Percentiles rank a stretch among this genome's conserved stretches.
These are phyloP conservation scores for Odontomyia ornata DNA, from an alignment of 2,888 invertebrate species.

Conservation along the genomic window DNA sequence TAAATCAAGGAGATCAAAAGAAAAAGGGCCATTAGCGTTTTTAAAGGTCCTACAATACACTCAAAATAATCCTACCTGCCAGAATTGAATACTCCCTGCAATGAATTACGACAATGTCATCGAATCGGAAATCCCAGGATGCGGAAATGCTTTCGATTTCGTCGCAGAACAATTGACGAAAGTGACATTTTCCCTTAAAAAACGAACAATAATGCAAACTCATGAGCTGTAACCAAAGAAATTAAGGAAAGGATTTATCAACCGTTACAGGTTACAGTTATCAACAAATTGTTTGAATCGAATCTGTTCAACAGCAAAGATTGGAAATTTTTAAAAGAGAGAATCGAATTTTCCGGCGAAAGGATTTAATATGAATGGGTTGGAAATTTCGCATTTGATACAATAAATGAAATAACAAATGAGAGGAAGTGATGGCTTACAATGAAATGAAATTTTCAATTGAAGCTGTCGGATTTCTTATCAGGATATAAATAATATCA, in stretches of 20 bases:
- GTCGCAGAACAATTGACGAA: not conserved
- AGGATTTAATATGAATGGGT: constrained; percentile 22
- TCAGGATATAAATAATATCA: no score
- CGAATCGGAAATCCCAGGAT: constrained; percentile 37
- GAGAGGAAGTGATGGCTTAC: not conserved
- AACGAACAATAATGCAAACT: not conserved
- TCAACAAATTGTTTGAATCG: constrained; percentile 34
- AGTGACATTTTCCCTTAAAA: constrained; percentile 24
- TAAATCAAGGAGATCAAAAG: constrained; percentile 41
- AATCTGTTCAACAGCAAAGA: not conserved
- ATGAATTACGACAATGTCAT: constrained; percentile 41
- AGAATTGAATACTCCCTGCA: constrained; percentile 28
- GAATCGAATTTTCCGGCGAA: constrained; percentile 19
- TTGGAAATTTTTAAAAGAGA: constrained; percentile 16
- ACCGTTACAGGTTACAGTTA: constrained; percentile 47
- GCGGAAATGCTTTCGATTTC: constrained; percentile 50
- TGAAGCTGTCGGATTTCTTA: no score
- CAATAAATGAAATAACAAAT: not conserved
- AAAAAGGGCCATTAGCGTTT: constrained; percentile 8
- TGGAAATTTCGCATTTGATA: not conserved
- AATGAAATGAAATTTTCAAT: no score
- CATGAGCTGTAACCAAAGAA: constrained; percentile 37
- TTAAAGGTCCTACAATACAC: constrained; percentile 21
- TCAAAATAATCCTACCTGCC: no score
- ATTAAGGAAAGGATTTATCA: constrained; percentile 42